phyloP scores from a whole-genome alignment of 2,113 vertebrate genomes.

The Epinephelus moara region DNA sequence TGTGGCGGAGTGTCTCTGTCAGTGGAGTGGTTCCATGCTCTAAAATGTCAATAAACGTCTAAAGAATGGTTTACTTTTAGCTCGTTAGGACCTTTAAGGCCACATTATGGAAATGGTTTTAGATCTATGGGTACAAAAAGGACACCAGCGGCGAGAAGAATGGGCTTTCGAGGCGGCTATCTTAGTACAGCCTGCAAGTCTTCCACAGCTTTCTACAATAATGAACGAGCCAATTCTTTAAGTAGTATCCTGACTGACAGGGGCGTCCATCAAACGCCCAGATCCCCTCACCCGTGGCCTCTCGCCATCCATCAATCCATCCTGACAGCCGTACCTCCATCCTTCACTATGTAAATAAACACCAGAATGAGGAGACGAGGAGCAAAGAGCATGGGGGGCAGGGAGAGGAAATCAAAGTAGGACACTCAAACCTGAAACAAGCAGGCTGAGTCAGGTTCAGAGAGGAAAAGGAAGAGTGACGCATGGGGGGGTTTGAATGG shows the following conservation, averaged over 20 bases:
- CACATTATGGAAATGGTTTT: constrained; percentile 21
- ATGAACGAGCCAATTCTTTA: constrained; percentile 64
- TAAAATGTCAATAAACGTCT: constrained; percentile 47
- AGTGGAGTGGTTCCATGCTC: constrained; percentile 27
- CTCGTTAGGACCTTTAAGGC: constrained; percentile 12
- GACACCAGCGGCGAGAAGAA: neutral
- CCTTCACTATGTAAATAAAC: constrained; percentile 71
- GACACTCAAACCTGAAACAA: constrained; percentile 55
- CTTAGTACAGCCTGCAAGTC: constrained; percentile 25
- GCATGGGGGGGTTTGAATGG: neutral
- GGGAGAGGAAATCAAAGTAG: constrained; percentile 65
- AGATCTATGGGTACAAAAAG: constrained; percentile 24
- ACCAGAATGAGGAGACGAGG: constrained; percentile 35
- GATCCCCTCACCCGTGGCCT: constrained; percentile 69
- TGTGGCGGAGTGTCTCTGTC: constrained; percentile 10
- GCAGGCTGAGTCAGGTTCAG: constrained; percentile 33
- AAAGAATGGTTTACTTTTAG: constrained; percentile 54
- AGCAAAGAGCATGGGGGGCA: constrained; percentile 19
- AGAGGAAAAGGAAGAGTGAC: constrained; percentile 36
- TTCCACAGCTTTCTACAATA: constrained; percentile 46
- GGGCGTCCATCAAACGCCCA: constrained; percentile 64
- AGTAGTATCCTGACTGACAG: constrained; percentile 68
- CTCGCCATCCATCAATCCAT: constrained; percentile 71
- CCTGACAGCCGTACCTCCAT: constrained; percentile 49
- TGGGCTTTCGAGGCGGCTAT: constrained; percentile 1